Evolutionary conservation across 2,797 vertebrate species (phyloP).

Genomic region (Podarcis siculus): DNA sequence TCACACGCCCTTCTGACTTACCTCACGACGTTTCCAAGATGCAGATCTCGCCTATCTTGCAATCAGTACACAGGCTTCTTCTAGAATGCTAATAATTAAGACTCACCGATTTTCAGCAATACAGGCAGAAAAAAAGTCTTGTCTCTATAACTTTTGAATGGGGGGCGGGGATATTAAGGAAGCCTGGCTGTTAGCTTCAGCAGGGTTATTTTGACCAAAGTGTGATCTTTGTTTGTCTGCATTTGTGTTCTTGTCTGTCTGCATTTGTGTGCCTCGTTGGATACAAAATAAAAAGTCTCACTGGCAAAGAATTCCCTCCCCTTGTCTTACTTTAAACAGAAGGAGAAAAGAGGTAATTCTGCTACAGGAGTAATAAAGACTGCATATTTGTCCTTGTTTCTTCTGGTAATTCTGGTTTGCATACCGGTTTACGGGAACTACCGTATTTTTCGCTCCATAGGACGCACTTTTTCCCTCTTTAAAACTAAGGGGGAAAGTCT

Average conservation of each 20-base stretch:
- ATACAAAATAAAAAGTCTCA: constrained; percentile 71
- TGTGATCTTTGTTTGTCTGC: constrained; percentile 53
- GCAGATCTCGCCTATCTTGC: constrained; percentile 50
- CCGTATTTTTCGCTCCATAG: too few species aligned
- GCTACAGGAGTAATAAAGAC: neutral
- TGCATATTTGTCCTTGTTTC: neutral
- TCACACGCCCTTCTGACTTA: neutral
- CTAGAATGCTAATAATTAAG: neutral
- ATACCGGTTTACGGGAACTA: neutral
- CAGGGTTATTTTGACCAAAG: constrained; percentile 52
- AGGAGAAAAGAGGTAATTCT: neutral
- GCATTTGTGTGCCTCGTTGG: constrained; percentile 70
- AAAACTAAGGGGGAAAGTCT: too few species aligned
- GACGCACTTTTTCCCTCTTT: too few species aligned
- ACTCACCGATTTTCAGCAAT: neutral
- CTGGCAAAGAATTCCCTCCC: neutral
- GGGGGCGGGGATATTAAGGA: neutral
- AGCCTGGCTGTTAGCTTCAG: constrained; percentile 20
- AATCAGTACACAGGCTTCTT: neutral
- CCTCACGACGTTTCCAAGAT: constrained; percentile 34
- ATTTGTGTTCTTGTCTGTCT: constrained; percentile 60
- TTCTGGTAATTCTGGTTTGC: neutral
- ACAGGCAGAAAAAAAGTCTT: neutral
- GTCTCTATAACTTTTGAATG: neutral
- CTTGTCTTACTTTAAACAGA: neutral